Percentiles rank a stretch among this genome's conserved stretches.
These are phyloP conservation scores for Delichon dasypus DNA, from an alignment of 2,797 vertebrate species.

Conservation along the genomic window DNA sequence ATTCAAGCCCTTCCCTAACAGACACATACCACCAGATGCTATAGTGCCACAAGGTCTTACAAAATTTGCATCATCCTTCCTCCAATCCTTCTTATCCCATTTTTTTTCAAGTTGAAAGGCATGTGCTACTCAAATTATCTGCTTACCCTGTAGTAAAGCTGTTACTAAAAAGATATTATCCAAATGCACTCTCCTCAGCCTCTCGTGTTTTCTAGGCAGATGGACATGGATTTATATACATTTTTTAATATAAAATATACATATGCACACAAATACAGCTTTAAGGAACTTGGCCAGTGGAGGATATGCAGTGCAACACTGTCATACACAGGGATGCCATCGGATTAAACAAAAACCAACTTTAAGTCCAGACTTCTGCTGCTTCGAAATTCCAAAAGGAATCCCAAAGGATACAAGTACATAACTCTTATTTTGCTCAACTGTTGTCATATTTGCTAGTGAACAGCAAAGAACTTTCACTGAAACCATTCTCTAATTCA, in stretches of 20 bases:
- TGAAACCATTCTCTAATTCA: not conserved
- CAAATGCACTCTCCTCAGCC: not conserved
- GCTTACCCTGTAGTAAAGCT: not conserved
- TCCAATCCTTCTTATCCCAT: not conserved
- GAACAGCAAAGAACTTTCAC: not conserved
- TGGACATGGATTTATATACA: not conserved
- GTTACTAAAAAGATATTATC: not conserved
- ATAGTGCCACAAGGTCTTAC: not conserved
- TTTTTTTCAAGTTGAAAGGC: not conserved
- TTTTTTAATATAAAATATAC: not conserved
- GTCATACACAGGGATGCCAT: not conserved
- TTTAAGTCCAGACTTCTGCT: not conserved
- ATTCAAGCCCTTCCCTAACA: not conserved
- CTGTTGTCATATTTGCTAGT: not conserved
- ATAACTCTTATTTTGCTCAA: not conserved
- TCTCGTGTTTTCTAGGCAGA: not conserved
- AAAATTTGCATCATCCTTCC: not conserved
- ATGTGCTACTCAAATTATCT: not conserved
- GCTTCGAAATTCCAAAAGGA: not conserved
- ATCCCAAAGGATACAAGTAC: not conserved
- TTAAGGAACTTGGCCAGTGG: not conserved
- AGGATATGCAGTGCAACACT: not conserved
- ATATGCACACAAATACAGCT: not conserved
- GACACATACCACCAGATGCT: not conserved
- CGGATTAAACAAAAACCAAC: not conserved